Conservation (phyloP, 2,797 vertebrate genomes). For the Gouania willdenowi region DNA sequence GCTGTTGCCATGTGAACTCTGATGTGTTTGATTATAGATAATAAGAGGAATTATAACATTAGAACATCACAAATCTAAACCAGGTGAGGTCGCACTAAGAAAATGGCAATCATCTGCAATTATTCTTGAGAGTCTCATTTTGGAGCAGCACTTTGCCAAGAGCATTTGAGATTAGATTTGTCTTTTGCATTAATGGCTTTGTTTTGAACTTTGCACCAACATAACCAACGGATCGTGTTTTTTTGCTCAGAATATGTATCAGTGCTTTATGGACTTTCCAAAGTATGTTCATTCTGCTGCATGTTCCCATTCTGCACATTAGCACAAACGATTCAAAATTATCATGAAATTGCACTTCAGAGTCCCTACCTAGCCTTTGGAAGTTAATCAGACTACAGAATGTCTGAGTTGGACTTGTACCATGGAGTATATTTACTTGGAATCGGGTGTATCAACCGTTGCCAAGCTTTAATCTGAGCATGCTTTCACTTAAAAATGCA, state of each 20-base stretch:
- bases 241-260: slow-evolving; percentile 27
- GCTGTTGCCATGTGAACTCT: slow-evolving; percentile 38
- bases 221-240: slow-evolving; percentile 54
- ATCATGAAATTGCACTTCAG: slow-evolving; percentile 15
- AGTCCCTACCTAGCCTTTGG: slow-evolving; percentile 40
- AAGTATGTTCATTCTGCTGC: slow-evolving; percentile 30
- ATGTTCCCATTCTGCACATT: slow-evolving; percentile 26
- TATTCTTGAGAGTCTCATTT: slow-evolving; percentile 27
- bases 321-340: slow-evolving; percentile 13
- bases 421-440: slow-evolving; percentile 30
- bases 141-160: slow-evolving; percentile 22
- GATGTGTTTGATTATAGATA: slow-evolving; percentile 49
- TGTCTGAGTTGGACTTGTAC: slow-evolving; percentile 16
- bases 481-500: slow-evolving; percentile 2
- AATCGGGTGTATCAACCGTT: slow-evolving; percentile 24
- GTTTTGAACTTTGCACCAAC: slow-evolving; percentile 20
- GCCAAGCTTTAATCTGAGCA: slow-evolving; percentile 18
- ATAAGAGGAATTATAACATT: slow-evolving; percentile 41
- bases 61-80: slow-evolving; percentile 47
- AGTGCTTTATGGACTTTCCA: slow-evolving; percentile 9
- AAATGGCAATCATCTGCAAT: slow-evolving; percentile 28
- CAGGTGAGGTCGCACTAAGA: slow-evolving; percentile 28
- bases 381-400: slow-evolving; percentile 50
- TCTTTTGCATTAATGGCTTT: slow-evolving; percentile 15
- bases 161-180: slow-evolving; percentile 22